phyloP scores from a whole-genome alignment of 2,113 vertebrate genomes.

The Bothrops jararaca region DNA sequence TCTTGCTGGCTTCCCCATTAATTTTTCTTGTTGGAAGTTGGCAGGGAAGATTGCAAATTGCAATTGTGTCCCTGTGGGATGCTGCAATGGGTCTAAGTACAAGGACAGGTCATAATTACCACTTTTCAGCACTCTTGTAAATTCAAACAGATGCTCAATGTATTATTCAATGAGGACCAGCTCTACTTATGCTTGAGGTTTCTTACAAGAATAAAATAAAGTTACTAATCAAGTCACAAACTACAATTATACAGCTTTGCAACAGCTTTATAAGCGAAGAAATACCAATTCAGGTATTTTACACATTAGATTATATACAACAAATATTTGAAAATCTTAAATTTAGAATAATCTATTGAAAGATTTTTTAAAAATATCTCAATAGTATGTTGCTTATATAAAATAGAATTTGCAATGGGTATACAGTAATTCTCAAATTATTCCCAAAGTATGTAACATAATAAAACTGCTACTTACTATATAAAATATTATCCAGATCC shows the following conservation, averaged over 20 bases:
- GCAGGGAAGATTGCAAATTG: neutral
- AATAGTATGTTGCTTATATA: neutral
- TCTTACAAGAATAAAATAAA: neutral
- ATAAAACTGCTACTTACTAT: neutral
- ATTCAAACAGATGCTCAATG: neutral
- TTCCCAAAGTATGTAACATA: neutral
- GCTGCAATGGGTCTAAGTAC: neutral
- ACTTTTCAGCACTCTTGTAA: neutral
- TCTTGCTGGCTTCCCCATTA: neutral
- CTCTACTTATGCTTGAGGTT: neutral
- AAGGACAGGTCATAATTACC: neutral
- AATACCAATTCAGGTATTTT: neutral
- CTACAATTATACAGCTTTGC: neutral
- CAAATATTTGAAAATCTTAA: neutral
- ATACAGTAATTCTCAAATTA: neutral
- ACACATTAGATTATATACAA: neutral
- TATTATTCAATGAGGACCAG: neutral
- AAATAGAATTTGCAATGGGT: neutral
- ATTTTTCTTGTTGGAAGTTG: neutral
- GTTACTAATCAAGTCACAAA: neutral
- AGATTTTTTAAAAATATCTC: neutral
- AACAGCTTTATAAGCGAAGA: neutral
- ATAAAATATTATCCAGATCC: neutral
- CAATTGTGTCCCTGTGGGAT: neutral
- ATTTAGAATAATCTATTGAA: neutral